These are phyloP conservation scores for Cephus runcator DNA, from an alignment of 2,888 invertebrate species.

Conservation along the genomic window DNA sequence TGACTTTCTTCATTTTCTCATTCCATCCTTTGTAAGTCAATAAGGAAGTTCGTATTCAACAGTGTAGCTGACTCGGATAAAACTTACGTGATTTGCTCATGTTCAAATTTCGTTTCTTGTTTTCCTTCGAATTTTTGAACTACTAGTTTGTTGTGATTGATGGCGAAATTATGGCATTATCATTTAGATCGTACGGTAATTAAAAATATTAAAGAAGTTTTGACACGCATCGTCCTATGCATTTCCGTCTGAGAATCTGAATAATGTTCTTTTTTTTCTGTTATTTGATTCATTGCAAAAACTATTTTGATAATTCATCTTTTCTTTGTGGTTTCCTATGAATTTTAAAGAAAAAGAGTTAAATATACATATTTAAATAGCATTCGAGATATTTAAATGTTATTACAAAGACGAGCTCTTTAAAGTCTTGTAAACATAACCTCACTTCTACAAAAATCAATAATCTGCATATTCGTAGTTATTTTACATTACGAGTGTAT, in stretches of 20 bases:
- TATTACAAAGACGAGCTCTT: not conserved
- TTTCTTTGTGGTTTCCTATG: not conserved
- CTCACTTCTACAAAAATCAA: slow-evolving; percentile 57
- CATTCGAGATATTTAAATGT: not conserved
- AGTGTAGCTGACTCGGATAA: not conserved
- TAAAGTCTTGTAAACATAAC: slow-evolving; percentile 52
- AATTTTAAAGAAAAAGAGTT: not conserved
- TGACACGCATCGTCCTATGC: not conserved
- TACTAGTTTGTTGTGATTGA: not conserved
- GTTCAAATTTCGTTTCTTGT: not conserved
- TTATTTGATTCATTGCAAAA: not conserved
- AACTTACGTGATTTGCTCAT: not conserved
- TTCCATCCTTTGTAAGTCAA: not conserved
- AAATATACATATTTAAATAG: not conserved
- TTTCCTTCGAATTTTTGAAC: not conserved
- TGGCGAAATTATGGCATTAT: not conserved
- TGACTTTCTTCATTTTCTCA: not conserved
- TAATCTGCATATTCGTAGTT: slow-evolving; percentile 42
- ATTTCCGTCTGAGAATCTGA: not conserved
- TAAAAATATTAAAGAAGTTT: not conserved
- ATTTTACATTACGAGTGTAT: slow-evolving; percentile 8
- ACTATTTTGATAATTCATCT: not conserved
- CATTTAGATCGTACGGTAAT: not conserved
- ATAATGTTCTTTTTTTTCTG: not conserved
- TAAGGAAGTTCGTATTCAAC: not conserved